Evolutionary conservation across 2,888 invertebrate genomes (phyloP).

Genomic region (Erynnis tages): DNA sequence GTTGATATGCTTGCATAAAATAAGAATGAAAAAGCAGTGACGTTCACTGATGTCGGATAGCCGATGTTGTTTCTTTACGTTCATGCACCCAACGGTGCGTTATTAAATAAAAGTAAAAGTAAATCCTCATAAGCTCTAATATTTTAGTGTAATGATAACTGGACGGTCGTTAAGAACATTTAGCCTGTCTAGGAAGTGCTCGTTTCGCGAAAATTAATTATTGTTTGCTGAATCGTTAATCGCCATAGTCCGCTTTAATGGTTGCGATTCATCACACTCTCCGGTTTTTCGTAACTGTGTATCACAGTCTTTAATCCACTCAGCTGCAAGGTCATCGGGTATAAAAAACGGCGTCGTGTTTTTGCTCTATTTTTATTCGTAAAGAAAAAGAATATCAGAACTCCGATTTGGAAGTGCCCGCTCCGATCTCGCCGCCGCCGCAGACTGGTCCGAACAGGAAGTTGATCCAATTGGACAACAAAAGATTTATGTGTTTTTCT

Average conservation of each 20-base stretch:
- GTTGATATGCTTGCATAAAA: conserved; percentile 31
- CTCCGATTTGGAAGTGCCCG: conserved; percentile 73
- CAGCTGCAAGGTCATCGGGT: conserved; percentile 73
- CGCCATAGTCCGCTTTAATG: conserved; percentile 46
- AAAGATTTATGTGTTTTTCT: conserved; percentile 74
- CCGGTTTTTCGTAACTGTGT: conserved; percentile 71
- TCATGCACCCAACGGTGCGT: conserved; percentile 52
- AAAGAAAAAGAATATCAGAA: conserved; percentile 75
- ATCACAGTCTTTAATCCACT: conserved; percentile 72
- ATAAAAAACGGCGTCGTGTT: conserved; percentile 66
- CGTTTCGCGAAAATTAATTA: conserved; percentile 50
- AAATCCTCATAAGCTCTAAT: conserved; percentile 53
- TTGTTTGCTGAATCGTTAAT: conserved; percentile 49
- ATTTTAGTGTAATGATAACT: conserved; percentile 25
- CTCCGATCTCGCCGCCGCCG: conserved; percentile 35
- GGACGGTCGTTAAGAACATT: conserved; percentile 27
- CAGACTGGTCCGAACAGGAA: conserved; percentile 76
- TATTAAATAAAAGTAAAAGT: conserved; percentile 77
- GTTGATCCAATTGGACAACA: conserved; percentile 70
- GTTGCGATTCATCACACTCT: conserved; percentile 67
- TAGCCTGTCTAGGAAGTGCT: conserved; percentile 49
- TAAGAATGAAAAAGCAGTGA: conserved; percentile 59
- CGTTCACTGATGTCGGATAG: conserved; percentile 48
- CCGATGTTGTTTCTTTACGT: conserved; percentile 67
- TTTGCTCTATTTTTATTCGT: conserved; percentile 75